Evolutionary conservation across 2,113 vertebrate species (phyloP), one percentile per base, ranked within the genome.

Genomic region (Bos javanicus): DNA sequence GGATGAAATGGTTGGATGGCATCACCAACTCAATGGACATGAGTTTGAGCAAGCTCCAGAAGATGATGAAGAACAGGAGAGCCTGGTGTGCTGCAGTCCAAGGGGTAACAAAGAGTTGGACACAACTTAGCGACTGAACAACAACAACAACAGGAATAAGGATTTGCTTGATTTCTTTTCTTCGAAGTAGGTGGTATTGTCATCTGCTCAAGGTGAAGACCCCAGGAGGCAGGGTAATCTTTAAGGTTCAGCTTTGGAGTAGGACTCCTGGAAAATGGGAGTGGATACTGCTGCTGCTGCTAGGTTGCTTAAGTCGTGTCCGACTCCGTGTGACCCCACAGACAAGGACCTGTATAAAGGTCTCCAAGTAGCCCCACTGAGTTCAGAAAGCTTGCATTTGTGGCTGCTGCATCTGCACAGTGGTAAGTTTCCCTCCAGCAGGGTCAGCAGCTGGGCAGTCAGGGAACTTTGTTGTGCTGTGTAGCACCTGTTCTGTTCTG

Each of bases 401-500:
- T 52, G 33, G 64, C 19, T 11, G 91, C 74, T 33, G 39, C 33
- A 28, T 46, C 33, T n/a, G 50, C 84, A 90, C 91, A 96, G 91
- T 87, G 48, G 92, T 57, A n/a, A 48, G 57, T 30, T 43, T 46
- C 82, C 74, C 83, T 85, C 33, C 56, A 59, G 39, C 26, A 30
- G 52, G 46, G 56, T 71, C 59, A 46, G 82, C 89, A 71, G 56
- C 89, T 39, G 14, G 91, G 54, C 9, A 30, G 52, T 46, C 56
- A 16, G 59, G 64, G 43, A 21, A 50, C 76, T 17, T 25, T 19
- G 86, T 25, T 21, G 7, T 8, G 46, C 50, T 57, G 48, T 39
- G 60, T 36, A 56, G 16, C 83, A 95, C 67, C 97, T 98, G 97
- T 89, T 83, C 97, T 98, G 97, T 87, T 71, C 90, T 0, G 17